Base-by-base conservation (phyloP, 2,797 vertebrate species). In the Bryconaethiops microstoma region DNA sequence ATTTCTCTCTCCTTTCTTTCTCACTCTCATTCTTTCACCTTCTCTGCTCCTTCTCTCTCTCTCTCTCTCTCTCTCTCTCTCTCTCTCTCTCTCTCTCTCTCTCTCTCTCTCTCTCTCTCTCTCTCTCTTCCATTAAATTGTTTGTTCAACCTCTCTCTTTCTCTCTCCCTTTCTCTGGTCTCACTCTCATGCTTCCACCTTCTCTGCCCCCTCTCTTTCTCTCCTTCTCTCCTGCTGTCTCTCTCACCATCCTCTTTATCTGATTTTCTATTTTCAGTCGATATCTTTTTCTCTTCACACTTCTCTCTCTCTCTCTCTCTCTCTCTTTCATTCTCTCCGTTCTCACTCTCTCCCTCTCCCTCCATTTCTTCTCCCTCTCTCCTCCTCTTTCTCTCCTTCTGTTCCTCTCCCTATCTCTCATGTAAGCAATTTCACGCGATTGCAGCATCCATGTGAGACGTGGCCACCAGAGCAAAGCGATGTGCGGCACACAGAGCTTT, bases 391-490 rank as follows among this genome's bases (percentile, higher is more conserved):
- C 45, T 42, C 40, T 78, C 57, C 45, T n/a, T 62, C 59, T 39
- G 29, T 29, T 39, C 57, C 35, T 50, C 63, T 79, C 25, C 40
- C 70, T 78, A 17, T 57, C 77, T 55, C 68, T 88, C 70, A 83
- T 69, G 55, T 50, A 39, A 60, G 74, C 70, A 62, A n/a, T 84
- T 86, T 80, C 64, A 79, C 42, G 21, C 68, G 74, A 76, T 78
- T 81, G 77, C 80, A 79, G 62, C 67, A 78, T 80, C 70, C 74
- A 16, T 75, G 42, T 12, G 59, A 72, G 73, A 23, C 76, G 63
- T 75, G 35, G 75, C 23, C 23, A 7, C 55, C 35, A 59, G 45
- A 67, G 65, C 42, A 54, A 23, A 35, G 70, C 2, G 6, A 39
- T 64, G 39, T 25, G 50, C 74, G 67, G 69, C 59, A 42, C 50